These are phyloP conservation scores for Oedothorax gibbosus DNA, from an alignment of 1,140 invertebrate species.

Conservation along the genomic window DNA sequence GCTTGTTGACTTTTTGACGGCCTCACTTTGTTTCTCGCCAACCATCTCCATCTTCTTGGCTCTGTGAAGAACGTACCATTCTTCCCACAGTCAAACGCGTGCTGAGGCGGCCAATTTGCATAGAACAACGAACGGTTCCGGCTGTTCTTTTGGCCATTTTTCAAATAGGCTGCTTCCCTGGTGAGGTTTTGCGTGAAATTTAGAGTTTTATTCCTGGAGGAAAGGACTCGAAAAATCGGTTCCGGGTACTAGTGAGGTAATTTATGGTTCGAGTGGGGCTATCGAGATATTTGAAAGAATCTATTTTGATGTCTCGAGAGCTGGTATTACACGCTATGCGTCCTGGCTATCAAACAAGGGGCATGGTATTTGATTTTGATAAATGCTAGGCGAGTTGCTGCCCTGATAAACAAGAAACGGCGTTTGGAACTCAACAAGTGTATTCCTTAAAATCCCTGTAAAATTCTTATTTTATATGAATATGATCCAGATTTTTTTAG, in stretches of 20 bases:
- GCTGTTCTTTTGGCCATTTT: conserved; percentile 52
- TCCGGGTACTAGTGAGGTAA: conserved; percentile 23
- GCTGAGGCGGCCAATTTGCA: conserved; percentile 40
- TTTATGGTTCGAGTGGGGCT: conserved; percentile 37
- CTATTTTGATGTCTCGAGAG: conserved; percentile 22
- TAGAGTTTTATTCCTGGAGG: not conserved
- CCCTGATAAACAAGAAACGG: not conserved
- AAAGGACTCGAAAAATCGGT: not conserved
- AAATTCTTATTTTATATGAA: too few species aligned
- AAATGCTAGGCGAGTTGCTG: not conserved
- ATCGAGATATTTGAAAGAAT: conserved; percentile 8
- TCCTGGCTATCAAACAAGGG: not conserved
- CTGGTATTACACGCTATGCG: conserved; percentile 35
- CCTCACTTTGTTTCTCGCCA: not conserved
- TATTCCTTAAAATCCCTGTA: too few species aligned
- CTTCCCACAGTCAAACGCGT: conserved; percentile 31
- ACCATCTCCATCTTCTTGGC: not conserved
- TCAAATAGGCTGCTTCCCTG: conserved; percentile 39
- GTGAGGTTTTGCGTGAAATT: conserved; percentile 45
- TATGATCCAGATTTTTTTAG: too few species aligned
- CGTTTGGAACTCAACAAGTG: too few species aligned
- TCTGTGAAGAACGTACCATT: not conserved
- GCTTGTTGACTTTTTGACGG: too few species aligned
- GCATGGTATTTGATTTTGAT: conserved; percentile 1
- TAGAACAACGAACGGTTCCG: conserved; percentile 45